phyloP scores from a whole-genome alignment of 2,888 invertebrate genomes.

The Petrophora chlorosata region DNA sequence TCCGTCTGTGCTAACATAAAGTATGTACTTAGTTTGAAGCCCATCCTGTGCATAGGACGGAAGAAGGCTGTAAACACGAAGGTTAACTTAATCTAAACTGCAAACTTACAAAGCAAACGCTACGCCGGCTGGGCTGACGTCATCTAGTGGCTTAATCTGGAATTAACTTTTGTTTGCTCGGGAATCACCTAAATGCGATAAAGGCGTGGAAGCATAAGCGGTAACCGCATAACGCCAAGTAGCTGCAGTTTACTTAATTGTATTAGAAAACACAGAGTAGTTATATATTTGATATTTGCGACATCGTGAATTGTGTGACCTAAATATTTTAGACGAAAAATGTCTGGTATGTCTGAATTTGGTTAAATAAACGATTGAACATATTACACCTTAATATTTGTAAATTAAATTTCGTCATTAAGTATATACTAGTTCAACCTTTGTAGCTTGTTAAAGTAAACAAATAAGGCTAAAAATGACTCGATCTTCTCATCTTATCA shows the following conservation, averaged over 20 bases:
- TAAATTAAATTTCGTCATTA: no score
- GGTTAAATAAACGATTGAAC: no score
- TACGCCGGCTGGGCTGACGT: conserved; percentile 24
- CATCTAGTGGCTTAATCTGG: conserved; percentile 34
- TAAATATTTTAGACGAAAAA: no score
- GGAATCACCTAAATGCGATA: conserved; percentile 22
- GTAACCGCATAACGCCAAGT: conserved; percentile 13
- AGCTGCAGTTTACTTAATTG: neutral
- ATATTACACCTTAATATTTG: no score
- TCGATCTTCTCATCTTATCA: conserved; percentile 8
- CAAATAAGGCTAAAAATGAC: conserved; percentile 6
- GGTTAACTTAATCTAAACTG: conserved; percentile 35
- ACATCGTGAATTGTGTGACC: no score
- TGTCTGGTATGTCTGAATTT: no score
- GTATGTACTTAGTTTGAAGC: neutral
- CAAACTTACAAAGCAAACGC: conserved; percentile 33
- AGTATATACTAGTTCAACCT: no score
- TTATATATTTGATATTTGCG: no score
- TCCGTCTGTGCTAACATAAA: neutral
- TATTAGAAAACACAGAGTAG: no score
- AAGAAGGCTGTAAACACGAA: conserved; percentile 30
- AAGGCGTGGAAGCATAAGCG: conserved; percentile 3
- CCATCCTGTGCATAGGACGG: conserved; percentile 3
- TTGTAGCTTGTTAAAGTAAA: no score
- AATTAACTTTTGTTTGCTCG: conserved; percentile 32